Evolutionary conservation across 2,797 vertebrate genomes (phyloP).

Genomic region (Brotula barbata): DNA sequence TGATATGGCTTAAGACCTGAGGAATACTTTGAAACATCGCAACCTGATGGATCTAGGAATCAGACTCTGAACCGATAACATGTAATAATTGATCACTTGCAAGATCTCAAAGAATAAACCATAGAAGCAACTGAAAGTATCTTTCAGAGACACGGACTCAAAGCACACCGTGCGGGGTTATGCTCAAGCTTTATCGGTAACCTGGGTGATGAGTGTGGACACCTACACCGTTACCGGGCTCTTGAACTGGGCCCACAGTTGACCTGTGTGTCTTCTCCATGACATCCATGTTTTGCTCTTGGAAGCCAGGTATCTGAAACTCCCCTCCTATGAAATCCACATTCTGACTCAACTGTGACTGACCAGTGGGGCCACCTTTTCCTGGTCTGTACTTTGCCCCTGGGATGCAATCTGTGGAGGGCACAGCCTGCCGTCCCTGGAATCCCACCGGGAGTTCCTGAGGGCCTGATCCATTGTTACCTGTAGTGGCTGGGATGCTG

Average conservation of each 20-base stretch:
- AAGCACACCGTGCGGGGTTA: conserved; percentile 50
- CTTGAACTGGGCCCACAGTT: conserved; percentile 83
- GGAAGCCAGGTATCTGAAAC: conserved; percentile 88
- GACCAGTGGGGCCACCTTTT: conserved; percentile 75
- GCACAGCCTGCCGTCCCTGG: conserved; percentile 83
- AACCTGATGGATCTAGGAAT: conserved; percentile 45
- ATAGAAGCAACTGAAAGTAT: conserved; percentile 50
- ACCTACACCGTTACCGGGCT: conserved; percentile 84
- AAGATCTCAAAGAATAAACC: conserved; percentile 63
- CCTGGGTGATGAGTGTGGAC: conserved; percentile 92
- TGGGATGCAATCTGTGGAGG: conserved; percentile 84
- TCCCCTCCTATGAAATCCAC: conserved; percentile 91
- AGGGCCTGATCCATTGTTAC: conserved; percentile 89
- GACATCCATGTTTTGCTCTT: conserved; percentile 87
- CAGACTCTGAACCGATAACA: conserved; percentile 43
- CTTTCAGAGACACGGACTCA: conserved; percentile 47
- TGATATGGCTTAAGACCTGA: conserved; percentile 71
- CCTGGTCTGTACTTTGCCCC: conserved; percentile 88
- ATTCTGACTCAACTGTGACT: conserved; percentile 85
- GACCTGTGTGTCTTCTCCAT: conserved; percentile 90
- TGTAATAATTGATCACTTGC: conserved; percentile 69
- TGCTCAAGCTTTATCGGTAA: conserved; percentile 82
- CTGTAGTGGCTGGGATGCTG: conserved; percentile 86
- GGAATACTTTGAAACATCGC: conserved; percentile 66
- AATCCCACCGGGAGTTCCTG: conserved; percentile 89